These are phyloP conservation scores for Achatina immaculata DNA, from an alignment of 1,140 invertebrate genomes.

Conservation along the genomic window DNA sequence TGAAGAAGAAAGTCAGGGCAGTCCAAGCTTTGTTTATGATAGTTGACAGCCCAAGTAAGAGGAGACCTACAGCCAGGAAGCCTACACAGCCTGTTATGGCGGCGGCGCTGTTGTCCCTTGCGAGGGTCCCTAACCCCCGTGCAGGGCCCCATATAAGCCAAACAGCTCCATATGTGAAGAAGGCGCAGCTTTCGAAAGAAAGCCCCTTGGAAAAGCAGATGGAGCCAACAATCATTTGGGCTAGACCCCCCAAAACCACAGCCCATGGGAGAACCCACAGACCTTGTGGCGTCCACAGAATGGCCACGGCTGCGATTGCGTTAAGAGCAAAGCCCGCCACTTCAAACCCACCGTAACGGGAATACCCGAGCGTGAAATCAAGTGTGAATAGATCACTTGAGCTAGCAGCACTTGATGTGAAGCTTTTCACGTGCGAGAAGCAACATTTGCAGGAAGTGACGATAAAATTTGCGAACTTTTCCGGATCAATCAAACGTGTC, in stretches of 20 bases:
- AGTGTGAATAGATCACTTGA: constrained; percentile 37
- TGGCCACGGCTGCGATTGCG: constrained; percentile 48
- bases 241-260: constrained; percentile 49
- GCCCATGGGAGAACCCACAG: constrained; percentile 51
- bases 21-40: constrained; percentile 54
- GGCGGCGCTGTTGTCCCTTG: constrained; percentile 39
- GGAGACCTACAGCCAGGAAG: constrained; percentile 48
- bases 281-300: constrained; percentile 47
- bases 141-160: constrained; percentile 59
- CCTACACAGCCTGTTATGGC: constrained; percentile 45
- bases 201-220: constrained; percentile 54
- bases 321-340: constrained; percentile 53
- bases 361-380: constrained; percentile 53
- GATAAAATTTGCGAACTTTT: neutral
- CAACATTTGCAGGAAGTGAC: constrained; percentile 11
- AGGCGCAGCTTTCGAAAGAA: constrained; percentile 58
- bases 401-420: neutral
- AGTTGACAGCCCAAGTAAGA: constrained; percentile 49
- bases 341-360: constrained; percentile 49
- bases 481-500: constrained; percentile 18
- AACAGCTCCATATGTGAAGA: constrained; percentile 49
- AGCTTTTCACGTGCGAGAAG: neutral
- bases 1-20: constrained; percentile 47
- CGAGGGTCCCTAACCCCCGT: constrained; percentile 43
- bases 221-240: constrained; percentile 53